phyloP scores from a whole-genome alignment of 2,797 vertebrate species.

The Hylomyscus alleni region DNA sequence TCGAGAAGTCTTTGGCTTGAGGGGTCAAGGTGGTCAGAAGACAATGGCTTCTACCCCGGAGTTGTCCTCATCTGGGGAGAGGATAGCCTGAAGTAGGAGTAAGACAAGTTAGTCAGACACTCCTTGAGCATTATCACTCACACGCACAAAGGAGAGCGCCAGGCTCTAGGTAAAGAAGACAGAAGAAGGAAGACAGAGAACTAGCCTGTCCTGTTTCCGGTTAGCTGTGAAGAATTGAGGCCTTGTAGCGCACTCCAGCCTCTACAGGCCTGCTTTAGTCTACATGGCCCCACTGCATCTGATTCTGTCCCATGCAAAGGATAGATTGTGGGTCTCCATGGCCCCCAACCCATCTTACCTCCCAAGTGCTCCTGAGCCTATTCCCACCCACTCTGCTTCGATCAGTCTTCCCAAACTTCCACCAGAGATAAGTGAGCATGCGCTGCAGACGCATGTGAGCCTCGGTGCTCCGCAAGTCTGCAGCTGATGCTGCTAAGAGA shows the following conservation, averaged over 20 bases:
- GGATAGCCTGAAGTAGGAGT: background rate
- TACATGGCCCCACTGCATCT: background rate
- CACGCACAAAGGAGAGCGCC: background rate
- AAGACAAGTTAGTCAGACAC: background rate
- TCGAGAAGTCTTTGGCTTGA: background rate
- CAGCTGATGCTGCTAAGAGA: background rate
- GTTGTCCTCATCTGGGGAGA: too few relatives aligned
- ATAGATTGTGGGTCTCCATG: background rate
- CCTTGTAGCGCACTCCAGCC: background rate
- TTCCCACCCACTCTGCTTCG: background rate
- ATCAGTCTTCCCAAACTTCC: background rate
- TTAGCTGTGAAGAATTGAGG: background rate
- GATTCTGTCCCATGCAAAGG: background rate
- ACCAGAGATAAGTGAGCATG: background rate
- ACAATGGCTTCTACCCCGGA: background rate
- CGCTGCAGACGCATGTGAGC: too few relatives aligned
- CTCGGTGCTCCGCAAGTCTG: background rate
- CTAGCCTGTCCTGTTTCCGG: background rate
- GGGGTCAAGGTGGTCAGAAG: background rate
- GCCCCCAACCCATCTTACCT: background rate
- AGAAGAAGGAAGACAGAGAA: background rate
- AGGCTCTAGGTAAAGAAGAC: background rate
- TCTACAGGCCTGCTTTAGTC: background rate
- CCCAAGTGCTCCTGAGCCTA: background rate
- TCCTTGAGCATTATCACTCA: background rate